Base-by-base conservation (phyloP, 2,113 vertebrate species). In the Nycticryphes semicollaris region DNA sequence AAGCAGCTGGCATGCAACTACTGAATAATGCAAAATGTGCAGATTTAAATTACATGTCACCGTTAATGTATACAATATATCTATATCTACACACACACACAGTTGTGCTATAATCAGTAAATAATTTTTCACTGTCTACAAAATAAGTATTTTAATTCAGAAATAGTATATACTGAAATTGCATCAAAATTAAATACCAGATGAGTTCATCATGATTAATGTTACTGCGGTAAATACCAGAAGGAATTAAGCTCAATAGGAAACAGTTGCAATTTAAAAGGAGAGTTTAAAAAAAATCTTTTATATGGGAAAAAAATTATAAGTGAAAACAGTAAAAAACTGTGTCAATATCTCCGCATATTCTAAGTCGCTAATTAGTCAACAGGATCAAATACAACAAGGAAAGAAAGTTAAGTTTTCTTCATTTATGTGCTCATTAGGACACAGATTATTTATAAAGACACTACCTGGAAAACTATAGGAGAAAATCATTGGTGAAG, bases 31-130 rank as follows among this genome's bases (percentile, higher is more conserved):
- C 86, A 95, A 97, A 97, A 94, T 89, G 90, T 95, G 91, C 91
- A 92, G 95, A 97, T 97, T 97, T 96, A 96, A 97, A 96, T 97
- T 97, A 94, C 93, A 87, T 97, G 94, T 96, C 95, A 95, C 85
- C 9, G 39, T 95, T 92, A 95, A 88, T 94, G 90, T 97, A 97
- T 91, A 93, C 84, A 95, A 94, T 91, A 94, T 90, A 75, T 95
- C 97, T 91, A 93, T 93, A 95, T 92, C 96, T 90, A 90, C 78
- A 90, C 75, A 50, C 85, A 84, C 69, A 84, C 69, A 87, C 84
- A 93, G 77, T 92, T 77, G 77, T 83, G 77, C 47, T 89, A 95
- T 90, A 97, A 97, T 95, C 96, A 95, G 95, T 96, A 95, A 95
- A 96, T 94, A 97, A 96, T 97, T 96, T 96, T 97, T 97, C 96